Conservation (phyloP, 2,113 vertebrate species). For the Malurus cyaneus region DNA sequence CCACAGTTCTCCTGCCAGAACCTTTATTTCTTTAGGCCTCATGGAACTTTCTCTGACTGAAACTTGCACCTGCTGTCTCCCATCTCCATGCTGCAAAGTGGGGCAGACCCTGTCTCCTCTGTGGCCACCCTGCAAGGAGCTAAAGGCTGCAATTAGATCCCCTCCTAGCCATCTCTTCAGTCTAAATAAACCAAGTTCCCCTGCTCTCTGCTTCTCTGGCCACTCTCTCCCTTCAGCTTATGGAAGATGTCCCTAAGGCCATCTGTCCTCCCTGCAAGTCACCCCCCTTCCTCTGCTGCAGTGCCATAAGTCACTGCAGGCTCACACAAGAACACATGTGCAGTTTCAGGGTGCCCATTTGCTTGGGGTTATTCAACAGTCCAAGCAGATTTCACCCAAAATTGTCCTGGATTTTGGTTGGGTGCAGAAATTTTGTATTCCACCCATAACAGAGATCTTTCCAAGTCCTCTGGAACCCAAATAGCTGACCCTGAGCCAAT, state of each 20-base stretch:
- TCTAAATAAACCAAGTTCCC: neutral
- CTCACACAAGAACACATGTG: accelerated
- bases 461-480: neutral
- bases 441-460: neutral
- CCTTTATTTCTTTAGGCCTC: neutral
- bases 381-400: neutral
- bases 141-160: neutral
- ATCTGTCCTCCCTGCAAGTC: neutral
- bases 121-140: neutral
- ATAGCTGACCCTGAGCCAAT: neutral
- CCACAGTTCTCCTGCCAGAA: neutral
- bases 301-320: neutral
- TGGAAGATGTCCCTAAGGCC: neutral
- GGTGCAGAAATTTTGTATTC: neutral
- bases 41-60: neutral
- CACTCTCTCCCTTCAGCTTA: neutral
- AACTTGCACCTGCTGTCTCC: neutral
- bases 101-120: neutral
- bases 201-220: neutral
- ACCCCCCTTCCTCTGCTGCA: neutral
- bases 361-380: neutral
- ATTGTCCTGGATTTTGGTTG: neutral
- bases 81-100: accelerated
- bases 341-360: neutral
- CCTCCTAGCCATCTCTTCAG: neutral